A percentile compares a stretch with the other conserved stretches of the same genome.
These are phyloP conservation scores for Choristoneura rosaceana DNA, from an alignment of 2,888 invertebrate species.

Conservation along the genomic window DNA sequence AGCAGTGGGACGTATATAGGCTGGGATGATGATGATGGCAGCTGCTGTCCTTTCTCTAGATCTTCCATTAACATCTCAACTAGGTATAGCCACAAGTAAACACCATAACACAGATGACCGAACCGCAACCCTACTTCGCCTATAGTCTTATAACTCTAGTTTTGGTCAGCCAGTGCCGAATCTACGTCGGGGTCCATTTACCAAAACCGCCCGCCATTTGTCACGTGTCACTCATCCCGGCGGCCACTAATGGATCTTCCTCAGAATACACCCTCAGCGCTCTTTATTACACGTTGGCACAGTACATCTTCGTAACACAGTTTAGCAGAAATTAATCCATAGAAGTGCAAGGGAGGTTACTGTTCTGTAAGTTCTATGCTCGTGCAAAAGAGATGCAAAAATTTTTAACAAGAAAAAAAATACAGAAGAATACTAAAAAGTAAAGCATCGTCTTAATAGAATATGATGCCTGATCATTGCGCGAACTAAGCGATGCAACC, in stretches of 20 bases:
- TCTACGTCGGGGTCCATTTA: constrained; percentile 37
- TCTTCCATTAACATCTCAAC: background rate
- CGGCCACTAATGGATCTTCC: constrained; percentile 41
- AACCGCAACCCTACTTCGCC: background rate
- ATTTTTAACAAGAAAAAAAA: too few relatives aligned
- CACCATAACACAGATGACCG: background rate
- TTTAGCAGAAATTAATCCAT: background rate
- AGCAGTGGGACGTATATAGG: too few relatives aligned
- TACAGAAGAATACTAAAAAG: too few relatives aligned
- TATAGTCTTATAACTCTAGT: constrained; percentile 31
- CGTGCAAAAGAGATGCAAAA: too few relatives aligned
- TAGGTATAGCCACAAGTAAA: background rate
- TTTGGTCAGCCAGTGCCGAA: constrained; percentile 27
- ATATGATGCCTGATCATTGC: too few relatives aligned
- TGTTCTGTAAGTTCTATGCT: too few relatives aligned
- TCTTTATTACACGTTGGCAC: constrained; percentile 29
- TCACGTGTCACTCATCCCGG: constrained; percentile 43
- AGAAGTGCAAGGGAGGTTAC: too few relatives aligned
- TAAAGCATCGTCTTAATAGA: too few relatives aligned
- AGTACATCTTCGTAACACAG: constrained; percentile 14
- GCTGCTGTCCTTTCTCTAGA: too few relatives aligned
- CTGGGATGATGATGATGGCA: too few relatives aligned
- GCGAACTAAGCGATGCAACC: too few relatives aligned
- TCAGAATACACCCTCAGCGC: constrained; percentile 38
- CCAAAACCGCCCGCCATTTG: constrained; percentile 42